Base-by-base conservation (phyloP, 2,797 vertebrate genomes). In the Malurus leucopterus region DNA sequence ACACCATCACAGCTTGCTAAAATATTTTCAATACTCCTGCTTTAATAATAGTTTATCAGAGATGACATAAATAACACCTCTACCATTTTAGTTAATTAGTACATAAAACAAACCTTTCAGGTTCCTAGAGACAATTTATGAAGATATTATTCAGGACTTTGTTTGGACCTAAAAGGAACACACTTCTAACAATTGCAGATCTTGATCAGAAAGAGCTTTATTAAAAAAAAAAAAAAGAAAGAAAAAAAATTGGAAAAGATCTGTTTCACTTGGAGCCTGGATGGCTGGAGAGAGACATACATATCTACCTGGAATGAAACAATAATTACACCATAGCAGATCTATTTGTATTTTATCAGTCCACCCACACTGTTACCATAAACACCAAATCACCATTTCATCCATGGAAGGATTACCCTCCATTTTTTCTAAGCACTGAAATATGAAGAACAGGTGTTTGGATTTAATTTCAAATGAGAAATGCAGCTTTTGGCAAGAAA, bases 361-460 rank as follows among this genome's bases (percentile, higher is more conserved):
- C 76, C 67, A 84, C 32, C 24, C 84, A 36, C 8, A 51, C 55
- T 88, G 55, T 43, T 58, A 84, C 92, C 76, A 88, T 51, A 88
- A 94, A 85, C 79, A 91, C 46, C 86, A 91, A 61, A 71, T 58
- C 68, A 67, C 47, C 53, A 26, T 58, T 91, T 88, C 46, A 77
- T 83, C 71, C 80, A 36, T 7, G 32, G 59, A 92, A 91, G 68
- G 76, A 68, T 82, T 89, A 70, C 46, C 78, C 90, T 70, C 71
- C 74, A 64, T 87, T 91, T 88, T 85, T 86, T 79, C 79, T 61
- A 92, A 93, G 87, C 81, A 55, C 78, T 94, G 86, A 94, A 91
- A 86, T 92, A 94, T 47, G 82, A 94, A 91, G 68, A 95, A 91
- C 94, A 96, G 96, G 94, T 95, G 94, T 84, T 90, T 41, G 87